Base-by-base conservation (phyloP, 2,113 vertebrate genomes). In the Steatornis caripensis region DNA sequence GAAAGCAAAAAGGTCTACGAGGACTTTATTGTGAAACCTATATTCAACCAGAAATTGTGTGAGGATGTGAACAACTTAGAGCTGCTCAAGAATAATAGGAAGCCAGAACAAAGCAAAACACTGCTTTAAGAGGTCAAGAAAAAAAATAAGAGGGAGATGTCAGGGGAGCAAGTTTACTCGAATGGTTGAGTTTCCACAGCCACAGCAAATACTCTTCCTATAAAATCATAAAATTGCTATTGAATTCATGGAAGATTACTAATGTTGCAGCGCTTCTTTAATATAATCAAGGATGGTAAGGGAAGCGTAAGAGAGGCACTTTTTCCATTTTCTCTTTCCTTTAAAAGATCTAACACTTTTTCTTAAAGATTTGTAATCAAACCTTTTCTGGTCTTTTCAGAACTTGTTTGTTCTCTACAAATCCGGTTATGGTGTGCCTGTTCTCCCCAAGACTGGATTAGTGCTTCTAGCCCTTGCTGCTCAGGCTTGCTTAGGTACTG, bases 1-100 rank as follows among this genome's bases (percentile, higher is more conserved):
- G 10, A 21, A 61, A 61, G n/a, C n/a, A 64, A 53, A 74, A 76
- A 46, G 45, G 13, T 37, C 62, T 72, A 70, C 41, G 91, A 61
- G 0, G 0, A 66, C 29, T 88, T 55, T 71, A 77, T 54, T 71
- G 55, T 75, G 69, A 89, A 89, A 81, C 7, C 46, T 93, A 61
- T 77, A 87, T 89, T 95, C 80, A 84, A 24, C 30, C 49, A 92
- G 48, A 94, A 87, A 41, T 37, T 64, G 55, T 87, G 80, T 55
- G 77, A 89, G 18, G 43, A 70, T 70, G 18, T 54, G 76, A 86
- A 85, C 41, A 39, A 70, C 32, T 72, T 70, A 26, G 76, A 74
- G 46, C 70, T 87, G 23, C 36, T 90, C 64, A 75, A 66, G 84
- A 84, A 62, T 55, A 84, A 66, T 11, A 68, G 64, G 72, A 89